Base-by-base conservation (phyloP, 2,888 invertebrate genomes). In the Ormia ochracea region DNA sequence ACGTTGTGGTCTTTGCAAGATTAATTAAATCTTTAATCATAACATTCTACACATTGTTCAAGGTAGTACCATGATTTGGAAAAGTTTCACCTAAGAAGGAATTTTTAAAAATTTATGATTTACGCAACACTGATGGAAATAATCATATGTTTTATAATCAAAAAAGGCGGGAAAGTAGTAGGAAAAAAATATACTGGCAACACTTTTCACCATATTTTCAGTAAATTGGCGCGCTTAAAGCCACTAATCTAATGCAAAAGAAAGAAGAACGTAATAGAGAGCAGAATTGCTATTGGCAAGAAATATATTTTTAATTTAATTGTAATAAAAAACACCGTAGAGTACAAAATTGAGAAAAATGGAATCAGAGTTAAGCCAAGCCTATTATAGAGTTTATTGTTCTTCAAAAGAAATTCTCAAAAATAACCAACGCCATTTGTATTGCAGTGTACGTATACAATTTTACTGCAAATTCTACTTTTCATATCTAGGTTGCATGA, bases 361-460 rank as follows among this genome's bases (percentile, higher is more conserved):
- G 88, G 87, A 86, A 82, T 82, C 84, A 26, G 86, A 85, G 58
- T 83, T 87, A 73, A 85, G 83, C 66, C 85, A 86, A 68, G 87
- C 88, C 33, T 89, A 87, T 82, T 85, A 85, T 81, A 87, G 86
- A 74, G 88, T 89, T 14, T 88, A 88, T 70, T 84, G 85, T 54
- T 89, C 89, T 28, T 87, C 89, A 1, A 87, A 87, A 81, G 89
- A 89, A 85, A 88, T 89, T 79, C 79, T 89, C 0, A 87, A 85
- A 73, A 86, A 86, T 52, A 87, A 88, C 31, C 87, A 87, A 74
- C 86, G 87, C 80, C 88, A 89, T 84, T 85, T 89, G 73, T 89
- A 85, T 82, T 87, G 87, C 84, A 88, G 86, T 73, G 89, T 89
- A 87, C 86, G 88, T 86, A 76, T 12, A 54, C 63, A 68, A 66